A percentile compares a stretch with the other conserved stretches of the same genome.
Evolutionary conservation across 2,888 invertebrate species (phyloP).

Genomic region (Noctua janthina): DNA sequence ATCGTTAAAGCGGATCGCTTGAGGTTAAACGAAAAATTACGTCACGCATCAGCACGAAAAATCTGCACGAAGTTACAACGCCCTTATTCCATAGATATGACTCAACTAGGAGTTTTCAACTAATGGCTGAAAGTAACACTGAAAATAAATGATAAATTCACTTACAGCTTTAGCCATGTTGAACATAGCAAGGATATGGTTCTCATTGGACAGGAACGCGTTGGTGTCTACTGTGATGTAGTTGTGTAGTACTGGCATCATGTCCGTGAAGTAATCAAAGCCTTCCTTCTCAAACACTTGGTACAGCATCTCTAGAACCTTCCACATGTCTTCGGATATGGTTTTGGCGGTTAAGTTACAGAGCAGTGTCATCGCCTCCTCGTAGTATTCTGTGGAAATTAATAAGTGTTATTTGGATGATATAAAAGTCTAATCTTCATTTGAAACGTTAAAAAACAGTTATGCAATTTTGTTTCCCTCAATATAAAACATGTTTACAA

Average conservation of each 20-base stretch:
- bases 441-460: background rate
- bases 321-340: slow-evolving; percentile 99
- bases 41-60: no score
- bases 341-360: slow-evolving; percentile 97
- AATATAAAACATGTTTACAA: background rate
- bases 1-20: background rate
- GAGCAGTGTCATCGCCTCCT: slow-evolving; percentile 98
- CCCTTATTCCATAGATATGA: background rate
- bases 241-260: slow-evolving; percentile 99
- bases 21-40: background rate
- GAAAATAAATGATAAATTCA: slow-evolving; percentile 41
- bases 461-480: background rate
- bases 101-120: background rate
- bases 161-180: slow-evolving; percentile 98
- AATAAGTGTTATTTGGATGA: background rate
- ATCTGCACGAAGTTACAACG: background rate
- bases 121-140: background rate
- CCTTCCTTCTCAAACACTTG: slow-evolving; percentile 98
- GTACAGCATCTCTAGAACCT: slow-evolving; percentile 96
- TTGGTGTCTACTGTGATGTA: slow-evolving; percentile 98
- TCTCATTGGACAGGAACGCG: slow-evolving; percentile 97
- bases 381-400: slow-evolving; percentile 95
- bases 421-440: background rate
- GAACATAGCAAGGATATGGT: slow-evolving; percentile 96
- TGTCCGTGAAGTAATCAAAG: slow-evolving; percentile 98